Evolutionary conservation across 2,797 vertebrate species (phyloP).

Genomic region (Podarcis lilfordi): DNA sequence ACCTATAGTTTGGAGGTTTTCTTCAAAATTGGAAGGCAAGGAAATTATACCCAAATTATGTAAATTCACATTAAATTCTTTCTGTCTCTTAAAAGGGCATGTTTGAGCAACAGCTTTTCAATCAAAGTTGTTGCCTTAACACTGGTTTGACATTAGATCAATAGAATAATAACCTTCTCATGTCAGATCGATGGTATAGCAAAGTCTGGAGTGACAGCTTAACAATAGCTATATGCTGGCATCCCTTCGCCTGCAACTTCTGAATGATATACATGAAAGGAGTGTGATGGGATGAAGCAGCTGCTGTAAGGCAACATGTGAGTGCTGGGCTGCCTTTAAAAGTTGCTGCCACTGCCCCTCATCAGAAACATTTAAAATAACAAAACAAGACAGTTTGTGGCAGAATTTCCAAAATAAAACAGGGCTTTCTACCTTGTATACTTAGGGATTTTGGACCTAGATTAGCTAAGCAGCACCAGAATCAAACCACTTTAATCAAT

Average conservation of each 20-base stretch:
- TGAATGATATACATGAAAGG: constrained; percentile 62
- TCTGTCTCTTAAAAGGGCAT: constrained; percentile 1
- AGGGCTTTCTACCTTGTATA: background rate
- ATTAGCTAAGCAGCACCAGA: background rate
- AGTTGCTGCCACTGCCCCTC: constrained; percentile 46
- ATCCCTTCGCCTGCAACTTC: constrained; percentile 37
- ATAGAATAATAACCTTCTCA: constrained; percentile 66
- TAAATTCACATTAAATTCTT: background rate
- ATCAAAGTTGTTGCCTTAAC: constrained; percentile 65
- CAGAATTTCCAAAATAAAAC: constrained; percentile 32
- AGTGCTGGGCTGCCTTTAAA: constrained; percentile 53
- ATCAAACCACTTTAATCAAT: background rate
- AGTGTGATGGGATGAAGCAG: constrained; percentile 61
- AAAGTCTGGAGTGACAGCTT: constrained; percentile 62
- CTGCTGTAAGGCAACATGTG: constrained; percentile 52
- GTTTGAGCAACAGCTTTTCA: constrained; percentile 46
- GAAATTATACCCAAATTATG: background rate
- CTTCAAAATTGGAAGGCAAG: background rate
- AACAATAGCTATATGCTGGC: constrained; percentile 47
- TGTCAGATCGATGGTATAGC: constrained; percentile 60
- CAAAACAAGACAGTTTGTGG: background rate
- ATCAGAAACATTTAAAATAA: constrained; percentile 36
- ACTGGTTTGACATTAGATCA: constrained; percentile 67
- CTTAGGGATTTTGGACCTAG: background rate
- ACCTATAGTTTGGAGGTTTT: background rate